Conservation (phyloP, 2,888 invertebrate species). For the Capitulum mitella region DNA sequence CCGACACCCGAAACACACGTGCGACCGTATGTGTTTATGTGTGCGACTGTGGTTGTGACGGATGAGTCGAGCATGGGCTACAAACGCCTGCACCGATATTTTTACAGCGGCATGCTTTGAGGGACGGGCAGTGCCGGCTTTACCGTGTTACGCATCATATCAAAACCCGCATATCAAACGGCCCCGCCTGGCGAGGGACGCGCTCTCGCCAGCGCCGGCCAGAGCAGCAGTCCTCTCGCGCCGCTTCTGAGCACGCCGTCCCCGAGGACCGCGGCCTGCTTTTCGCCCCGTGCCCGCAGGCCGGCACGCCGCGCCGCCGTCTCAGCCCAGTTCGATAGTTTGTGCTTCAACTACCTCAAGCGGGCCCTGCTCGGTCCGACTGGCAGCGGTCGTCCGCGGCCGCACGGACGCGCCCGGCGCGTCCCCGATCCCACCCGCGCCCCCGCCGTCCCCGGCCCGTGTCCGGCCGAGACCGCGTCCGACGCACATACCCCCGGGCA, state of each 20-base stretch:
- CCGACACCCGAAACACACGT: not conserved
- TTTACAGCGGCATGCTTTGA: not conserved
- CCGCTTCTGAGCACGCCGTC: too few species aligned
- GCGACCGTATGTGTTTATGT: not conserved
- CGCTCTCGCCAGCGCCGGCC: not conserved
- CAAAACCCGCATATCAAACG: not conserved
- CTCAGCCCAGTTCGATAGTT: not conserved
- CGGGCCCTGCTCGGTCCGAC: not conserved
- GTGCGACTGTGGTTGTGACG: not conserved
- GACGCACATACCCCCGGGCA: too few species aligned
- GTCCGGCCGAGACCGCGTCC: too few species aligned
- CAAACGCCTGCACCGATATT: not conserved
- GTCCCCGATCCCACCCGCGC: too few species aligned
- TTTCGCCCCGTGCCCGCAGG: too few species aligned
- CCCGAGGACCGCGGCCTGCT: too few species aligned
- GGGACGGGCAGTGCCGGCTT: not conserved
- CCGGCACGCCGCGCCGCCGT: not conserved
- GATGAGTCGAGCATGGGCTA: not conserved
- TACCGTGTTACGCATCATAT: not conserved
- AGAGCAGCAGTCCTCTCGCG: too few species aligned
- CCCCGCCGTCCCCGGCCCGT: too few species aligned
- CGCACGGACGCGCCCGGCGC: too few species aligned
- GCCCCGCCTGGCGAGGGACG: not conserved
- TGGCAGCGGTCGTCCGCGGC: not conserved
- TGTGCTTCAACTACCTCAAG: constrained; percentile 16